Evolutionary conservation across 2,888 invertebrate genomes (phyloP), one percentile per base, ranked within the genome.

Genomic region (Beris morrisii): DNA sequence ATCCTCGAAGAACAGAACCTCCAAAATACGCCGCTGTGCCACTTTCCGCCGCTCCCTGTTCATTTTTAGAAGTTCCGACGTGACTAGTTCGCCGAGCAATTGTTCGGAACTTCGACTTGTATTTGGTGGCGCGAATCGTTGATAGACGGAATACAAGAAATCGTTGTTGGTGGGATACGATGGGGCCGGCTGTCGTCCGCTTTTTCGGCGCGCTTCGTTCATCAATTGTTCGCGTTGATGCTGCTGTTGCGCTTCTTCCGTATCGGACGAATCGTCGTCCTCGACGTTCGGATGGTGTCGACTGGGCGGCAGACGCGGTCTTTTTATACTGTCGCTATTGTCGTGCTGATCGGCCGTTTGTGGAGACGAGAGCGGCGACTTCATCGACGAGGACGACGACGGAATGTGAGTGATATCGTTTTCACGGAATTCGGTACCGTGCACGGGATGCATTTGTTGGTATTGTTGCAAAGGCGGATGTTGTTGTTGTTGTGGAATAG

Each of bases 1-100:
- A 71, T 81, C 80, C 46, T 81, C 80, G 66, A 81, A 80, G 67
- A 81, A 81, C 53, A 81, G 73, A 69, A 81, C 79, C 73, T 81
- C 79, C 46, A 81, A 72, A 52, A 81, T 81, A 66, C 79, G 73
- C 67, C 79, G 80, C 61, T 81, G 80, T 15, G 77, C 80, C 65
- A 73, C 73, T 73, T 79, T 80, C 45, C 79, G 77, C 12, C 77
- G 75, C 66, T 81, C 81, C 67, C 77, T 77, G 61, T 75, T 75
- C 81, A 81, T 81, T 72, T 80, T 81, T 1, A 80, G 68, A 9
- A 81, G 70, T 69, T 81, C 81, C 3, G 79, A 78, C 54, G 81
- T 81, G 0, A 81, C 81, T 54, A 81, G 70, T 69, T 81, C 81
- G 9, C 81, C 81, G 22, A 81, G 72, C 43, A 81, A 71, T 69